phyloP scores from a whole-genome alignment of 1,140 invertebrate genomes.

The Gryllus bimaculatus region DNA sequence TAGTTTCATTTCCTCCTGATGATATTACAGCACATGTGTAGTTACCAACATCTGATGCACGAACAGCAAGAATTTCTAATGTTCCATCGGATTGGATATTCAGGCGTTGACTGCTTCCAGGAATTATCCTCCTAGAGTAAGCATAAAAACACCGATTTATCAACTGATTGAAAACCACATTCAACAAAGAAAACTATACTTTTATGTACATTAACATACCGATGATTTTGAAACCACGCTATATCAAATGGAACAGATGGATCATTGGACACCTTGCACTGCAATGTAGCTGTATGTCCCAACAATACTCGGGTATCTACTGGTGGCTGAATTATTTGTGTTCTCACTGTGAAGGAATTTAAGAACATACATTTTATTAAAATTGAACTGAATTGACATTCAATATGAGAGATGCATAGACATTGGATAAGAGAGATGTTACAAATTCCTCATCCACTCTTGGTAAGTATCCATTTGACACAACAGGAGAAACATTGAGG shows the following conservation, averaged over 20 bases:
- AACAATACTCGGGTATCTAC: constrained; percentile 80
- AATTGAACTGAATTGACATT: no score
- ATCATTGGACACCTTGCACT: constrained; percentile 90
- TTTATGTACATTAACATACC: constrained; percentile 37
- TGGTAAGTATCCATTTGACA: no score
- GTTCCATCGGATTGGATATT: constrained; percentile 65
- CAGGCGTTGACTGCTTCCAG: constrained; percentile 51
- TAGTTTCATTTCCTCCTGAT: constrained; percentile 83
- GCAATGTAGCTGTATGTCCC: constrained; percentile 79
- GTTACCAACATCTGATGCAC: constrained; percentile 70
- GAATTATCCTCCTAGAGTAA: constrained; percentile 38
- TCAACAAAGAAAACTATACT: not conserved
- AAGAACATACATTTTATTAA: not conserved
- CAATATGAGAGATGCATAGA: no score
- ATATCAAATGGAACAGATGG: constrained; percentile 81
- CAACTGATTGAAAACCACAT: not conserved
- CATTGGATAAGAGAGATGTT: no score
- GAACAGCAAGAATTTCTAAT: constrained; percentile 67
- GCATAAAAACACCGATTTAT: not conserved
- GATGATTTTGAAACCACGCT: constrained; percentile 82
- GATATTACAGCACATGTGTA: constrained; percentile 77
- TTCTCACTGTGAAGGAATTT: constrained; percentile 54
- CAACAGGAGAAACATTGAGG: no score
- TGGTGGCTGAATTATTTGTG: constrained; percentile 85
- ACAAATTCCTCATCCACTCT: no score